These are phyloP conservation scores for Epistrophella euchroma DNA, from an alignment of 2,888 invertebrate species.

Conservation along the genomic window DNA sequence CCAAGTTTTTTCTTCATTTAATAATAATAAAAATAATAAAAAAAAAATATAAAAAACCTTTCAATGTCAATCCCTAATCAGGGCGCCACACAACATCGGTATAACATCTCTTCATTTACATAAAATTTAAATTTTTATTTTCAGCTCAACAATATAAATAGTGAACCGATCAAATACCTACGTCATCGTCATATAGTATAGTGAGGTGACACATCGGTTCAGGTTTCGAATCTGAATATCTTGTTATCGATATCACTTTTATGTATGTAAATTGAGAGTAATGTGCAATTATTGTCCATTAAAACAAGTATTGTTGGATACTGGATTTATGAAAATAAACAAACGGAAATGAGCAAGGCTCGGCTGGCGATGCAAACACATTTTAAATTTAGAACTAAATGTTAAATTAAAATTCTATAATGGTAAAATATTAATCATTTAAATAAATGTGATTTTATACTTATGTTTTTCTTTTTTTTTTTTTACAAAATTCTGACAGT, in stretches of 20 bases:
- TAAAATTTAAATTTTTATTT: conserved; percentile 15
- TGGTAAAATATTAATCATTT: too few species aligned
- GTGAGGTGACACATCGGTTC: conserved; percentile 43
- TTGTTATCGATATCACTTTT: conserved; percentile 35
- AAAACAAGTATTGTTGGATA: too few species aligned
- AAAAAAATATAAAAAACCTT: neutral
- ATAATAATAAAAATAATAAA: neutral
- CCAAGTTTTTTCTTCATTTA: neutral
- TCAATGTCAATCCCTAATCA: conserved; percentile 15
- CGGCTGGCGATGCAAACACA: too few species aligned
- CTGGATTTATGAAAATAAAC: too few species aligned
- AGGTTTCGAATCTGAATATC: conserved; percentile 42
- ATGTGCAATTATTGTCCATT: too few species aligned
- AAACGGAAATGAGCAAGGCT: too few species aligned
- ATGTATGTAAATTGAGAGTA: conserved; percentile 50
- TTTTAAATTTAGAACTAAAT: too few species aligned
- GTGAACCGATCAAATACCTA: neutral
- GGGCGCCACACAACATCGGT: neutral
- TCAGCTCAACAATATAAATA: neutral
- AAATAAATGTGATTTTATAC: too few species aligned
- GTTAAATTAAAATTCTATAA: too few species aligned
- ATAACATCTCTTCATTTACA: conserved; percentile 5
- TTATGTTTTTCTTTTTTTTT: too few species aligned
- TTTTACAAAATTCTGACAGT: too few species aligned
- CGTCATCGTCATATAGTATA: conserved; percentile 30